A percentile compares a stretch with the other conserved stretches of the same genome.
Evolutionary conservation across 2,113 vertebrate species (phyloP).

Genomic region (Paradisaea rubra): DNA sequence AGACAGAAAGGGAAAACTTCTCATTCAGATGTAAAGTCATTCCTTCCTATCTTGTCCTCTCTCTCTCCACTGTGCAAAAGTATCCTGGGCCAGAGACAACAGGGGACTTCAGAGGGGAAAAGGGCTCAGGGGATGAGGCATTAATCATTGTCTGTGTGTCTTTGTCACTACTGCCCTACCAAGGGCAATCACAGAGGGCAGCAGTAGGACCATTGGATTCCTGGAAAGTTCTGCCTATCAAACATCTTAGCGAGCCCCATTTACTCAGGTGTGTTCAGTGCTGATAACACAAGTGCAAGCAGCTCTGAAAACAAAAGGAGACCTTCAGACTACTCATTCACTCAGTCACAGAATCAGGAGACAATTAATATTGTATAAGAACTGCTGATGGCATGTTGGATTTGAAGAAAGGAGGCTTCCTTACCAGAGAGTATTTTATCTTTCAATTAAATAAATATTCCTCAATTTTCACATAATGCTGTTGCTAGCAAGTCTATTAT

Average conservation of each 20-base stretch:
- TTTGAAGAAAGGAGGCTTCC: background rate
- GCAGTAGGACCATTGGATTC: background rate
- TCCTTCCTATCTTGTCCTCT: background rate
- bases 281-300: background rate
- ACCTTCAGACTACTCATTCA: background rate
- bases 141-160: background rate
- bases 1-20: background rate
- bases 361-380: background rate
- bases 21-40: background rate
- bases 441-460: background rate
- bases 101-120: background rate
- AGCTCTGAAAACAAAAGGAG: slow-evolving; percentile 3
- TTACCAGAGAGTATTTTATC: background rate
- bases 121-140: background rate
- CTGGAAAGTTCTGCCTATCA: slow-evolving; percentile 15
- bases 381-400: background rate
- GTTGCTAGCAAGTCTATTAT: background rate
- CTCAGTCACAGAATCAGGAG: background rate
- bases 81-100: background rate
- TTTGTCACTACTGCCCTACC: background rate
- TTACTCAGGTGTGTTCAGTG: background rate
- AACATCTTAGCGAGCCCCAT: background rate
- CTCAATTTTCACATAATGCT: background rate
- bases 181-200: background rate
- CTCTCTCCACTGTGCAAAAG: background rate